phyloP scores from a whole-genome alignment of 2,888 invertebrate genomes.

The Teleogryllus oceanicus region DNA sequence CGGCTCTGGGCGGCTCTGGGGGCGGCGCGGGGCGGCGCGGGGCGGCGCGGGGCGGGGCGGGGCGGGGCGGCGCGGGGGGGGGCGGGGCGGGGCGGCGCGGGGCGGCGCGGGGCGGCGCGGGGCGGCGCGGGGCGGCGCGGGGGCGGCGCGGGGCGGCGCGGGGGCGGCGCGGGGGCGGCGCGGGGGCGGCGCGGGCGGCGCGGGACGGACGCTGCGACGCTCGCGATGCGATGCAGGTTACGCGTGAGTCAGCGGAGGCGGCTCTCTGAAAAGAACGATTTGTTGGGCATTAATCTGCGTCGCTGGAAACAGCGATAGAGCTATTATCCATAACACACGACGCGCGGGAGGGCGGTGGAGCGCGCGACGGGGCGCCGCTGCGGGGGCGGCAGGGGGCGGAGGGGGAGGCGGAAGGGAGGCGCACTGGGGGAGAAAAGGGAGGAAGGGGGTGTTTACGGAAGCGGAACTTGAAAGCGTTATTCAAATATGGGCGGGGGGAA shows the following conservation, averaged over 20 bases:
- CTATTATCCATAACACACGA: background rate
- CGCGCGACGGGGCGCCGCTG: background rate
- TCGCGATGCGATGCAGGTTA: background rate
- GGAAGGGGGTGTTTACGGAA: background rate
- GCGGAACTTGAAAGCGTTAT: conserved; percentile 7
- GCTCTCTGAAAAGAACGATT: background rate
- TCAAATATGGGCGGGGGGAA: background rate
- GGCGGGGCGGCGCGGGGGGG: fast-evolving
- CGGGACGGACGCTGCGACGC: too few species aligned
- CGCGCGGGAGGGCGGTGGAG: background rate
- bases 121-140: too few species aligned
- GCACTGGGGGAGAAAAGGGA: background rate
- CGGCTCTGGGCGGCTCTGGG: too few species aligned
- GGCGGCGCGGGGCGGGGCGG: too few species aligned
- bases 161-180: too few species aligned
- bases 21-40: too few species aligned
- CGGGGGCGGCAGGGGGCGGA: background rate
- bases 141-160: too few species aligned
- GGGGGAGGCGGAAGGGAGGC: background rate
- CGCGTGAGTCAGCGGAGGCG: background rate
- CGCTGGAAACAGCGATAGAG: conserved; percentile 18
- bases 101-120: too few species aligned
- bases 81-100: too few species aligned
- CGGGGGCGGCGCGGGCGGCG: too few species aligned
- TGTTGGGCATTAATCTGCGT: conserved; percentile 11